phyloP scores from a whole-genome alignment of 2,888 invertebrate genomes.

The Tiliacea aurago region DNA sequence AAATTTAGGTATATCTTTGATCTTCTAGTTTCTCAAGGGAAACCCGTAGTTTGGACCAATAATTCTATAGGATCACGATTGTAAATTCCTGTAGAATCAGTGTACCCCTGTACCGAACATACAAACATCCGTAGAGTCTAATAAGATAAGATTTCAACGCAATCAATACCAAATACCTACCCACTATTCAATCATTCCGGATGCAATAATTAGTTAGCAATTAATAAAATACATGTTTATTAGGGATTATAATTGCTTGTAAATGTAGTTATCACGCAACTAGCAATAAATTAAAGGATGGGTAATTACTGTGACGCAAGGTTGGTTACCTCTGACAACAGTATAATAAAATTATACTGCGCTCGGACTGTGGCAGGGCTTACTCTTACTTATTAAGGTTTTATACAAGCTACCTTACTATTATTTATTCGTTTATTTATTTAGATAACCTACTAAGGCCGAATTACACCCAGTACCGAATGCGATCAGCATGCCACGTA shows the following conservation, averaged over 20 bases:
- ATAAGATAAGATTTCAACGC: neutral
- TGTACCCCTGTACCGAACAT: no score
- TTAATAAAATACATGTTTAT: conserved; percentile 11
- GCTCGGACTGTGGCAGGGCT: no score
- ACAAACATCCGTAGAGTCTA: neutral
- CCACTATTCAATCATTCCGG: conserved; percentile 1
- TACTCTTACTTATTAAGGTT: no score
- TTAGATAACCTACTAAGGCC: no score
- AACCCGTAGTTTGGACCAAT: neutral
- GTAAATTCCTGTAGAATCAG: neutral
- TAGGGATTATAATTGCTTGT: conserved; percentile 6
- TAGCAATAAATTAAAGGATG: neutral
- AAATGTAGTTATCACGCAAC: conserved; percentile 14
- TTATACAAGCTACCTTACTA: no score
- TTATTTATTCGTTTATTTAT: no score
- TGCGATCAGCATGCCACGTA: no score
- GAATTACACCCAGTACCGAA: no score
- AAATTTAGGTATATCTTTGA: neutral
- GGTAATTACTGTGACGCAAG: neutral
- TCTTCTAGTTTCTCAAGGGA: neutral
- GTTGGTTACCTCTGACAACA: neutral
- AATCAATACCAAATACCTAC: neutral
- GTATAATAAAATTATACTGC: no score
- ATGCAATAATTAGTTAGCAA: conserved; percentile 1
- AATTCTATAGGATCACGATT: neutral